Evolutionary conservation across 2,113 vertebrate species (phyloP).

Genomic region (Sylvietta virens): DNA sequence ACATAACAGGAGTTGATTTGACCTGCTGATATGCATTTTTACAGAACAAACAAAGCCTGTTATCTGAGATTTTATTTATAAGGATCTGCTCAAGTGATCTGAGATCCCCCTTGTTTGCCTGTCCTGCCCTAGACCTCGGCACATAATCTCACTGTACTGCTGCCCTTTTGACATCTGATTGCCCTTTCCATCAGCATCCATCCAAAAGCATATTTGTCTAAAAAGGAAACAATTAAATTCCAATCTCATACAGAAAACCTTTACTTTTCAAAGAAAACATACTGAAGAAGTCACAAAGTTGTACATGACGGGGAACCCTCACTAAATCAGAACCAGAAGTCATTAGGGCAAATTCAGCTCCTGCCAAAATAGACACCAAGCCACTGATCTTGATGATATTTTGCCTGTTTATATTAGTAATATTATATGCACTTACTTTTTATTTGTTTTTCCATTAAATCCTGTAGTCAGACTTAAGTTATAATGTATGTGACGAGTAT

Average conservation of each 20-base stretch:
- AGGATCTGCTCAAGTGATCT: slow-evolving; percentile 43
- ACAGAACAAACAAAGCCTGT: slow-evolving; percentile 61
- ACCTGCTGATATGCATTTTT: slow-evolving; percentile 33
- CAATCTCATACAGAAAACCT: slow-evolving; percentile 64
- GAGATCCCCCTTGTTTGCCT: slow-evolving; percentile 62
- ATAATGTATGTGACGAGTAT: not conserved
- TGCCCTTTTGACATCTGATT: slow-evolving; percentile 64
- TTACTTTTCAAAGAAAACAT: slow-evolving; percentile 73
- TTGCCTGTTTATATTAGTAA: not conserved
- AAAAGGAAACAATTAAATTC: slow-evolving; percentile 83
- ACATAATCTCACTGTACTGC: slow-evolving; percentile 63
- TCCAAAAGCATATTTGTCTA: slow-evolving; percentile 78
- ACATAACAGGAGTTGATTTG: slow-evolving; percentile 64
- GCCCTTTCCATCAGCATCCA: slow-evolving; percentile 73
- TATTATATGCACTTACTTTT: not conserved
- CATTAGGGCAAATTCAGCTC: not conserved
- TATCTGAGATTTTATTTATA: slow-evolving; percentile 65
- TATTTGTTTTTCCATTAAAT: slow-evolving; percentile 33
- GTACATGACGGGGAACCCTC: not conserved
- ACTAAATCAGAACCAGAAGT: slow-evolving; percentile 34
- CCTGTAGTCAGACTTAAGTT: not conserved
- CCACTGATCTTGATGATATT: not conserved
- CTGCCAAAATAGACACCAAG: not conserved
- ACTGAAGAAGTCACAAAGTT: slow-evolving; percentile 17
- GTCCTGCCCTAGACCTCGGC: slow-evolving; percentile 58